Evolutionary conservation across 2,888 invertebrate genomes (phyloP).

Genomic region (Tinea semifulvella): DNA sequence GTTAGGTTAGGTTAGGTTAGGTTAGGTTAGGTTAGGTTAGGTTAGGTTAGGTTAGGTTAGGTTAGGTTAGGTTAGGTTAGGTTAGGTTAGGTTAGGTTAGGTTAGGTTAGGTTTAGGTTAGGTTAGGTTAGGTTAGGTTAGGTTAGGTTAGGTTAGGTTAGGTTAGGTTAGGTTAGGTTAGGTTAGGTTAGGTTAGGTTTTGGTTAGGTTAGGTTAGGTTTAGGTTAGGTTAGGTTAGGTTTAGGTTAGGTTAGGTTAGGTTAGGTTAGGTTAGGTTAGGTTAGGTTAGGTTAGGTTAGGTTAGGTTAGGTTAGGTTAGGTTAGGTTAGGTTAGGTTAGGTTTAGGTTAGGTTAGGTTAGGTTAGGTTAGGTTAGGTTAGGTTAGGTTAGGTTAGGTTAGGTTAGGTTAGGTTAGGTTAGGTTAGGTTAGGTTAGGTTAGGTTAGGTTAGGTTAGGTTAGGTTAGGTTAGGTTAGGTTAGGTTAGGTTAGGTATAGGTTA

Average conservation of each 20-base stretch:
- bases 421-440: slow-evolving; percentile 15
- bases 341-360: slow-evolving; percentile 22
- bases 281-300: slow-evolving; percentile 19
- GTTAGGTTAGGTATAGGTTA: no score
- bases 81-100: no score
- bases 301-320: slow-evolving; percentile 18
- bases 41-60: no score
- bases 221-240: slow-evolving; percentile 1
- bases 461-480: slow-evolving; percentile 18
- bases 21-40: no score
- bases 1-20: no score
- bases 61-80: no score
- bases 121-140: no score
- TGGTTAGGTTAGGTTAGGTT: slow-evolving; percentile 4
- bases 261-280: slow-evolving; percentile 21
- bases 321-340: slow-evolving; percentile 20
- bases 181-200: slow-evolving; percentile 18
- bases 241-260: slow-evolving; percentile 20
- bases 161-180: slow-evolving; percentile 18
- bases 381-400: slow-evolving; percentile 21
- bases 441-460: slow-evolving; percentile 18
- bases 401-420: slow-evolving; percentile 23
- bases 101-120: no score
- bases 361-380: slow-evolving; percentile 21
- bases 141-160: no score